Base-by-base conservation (phyloP, 2,888 invertebrate species). In the Troides helena region DNA sequence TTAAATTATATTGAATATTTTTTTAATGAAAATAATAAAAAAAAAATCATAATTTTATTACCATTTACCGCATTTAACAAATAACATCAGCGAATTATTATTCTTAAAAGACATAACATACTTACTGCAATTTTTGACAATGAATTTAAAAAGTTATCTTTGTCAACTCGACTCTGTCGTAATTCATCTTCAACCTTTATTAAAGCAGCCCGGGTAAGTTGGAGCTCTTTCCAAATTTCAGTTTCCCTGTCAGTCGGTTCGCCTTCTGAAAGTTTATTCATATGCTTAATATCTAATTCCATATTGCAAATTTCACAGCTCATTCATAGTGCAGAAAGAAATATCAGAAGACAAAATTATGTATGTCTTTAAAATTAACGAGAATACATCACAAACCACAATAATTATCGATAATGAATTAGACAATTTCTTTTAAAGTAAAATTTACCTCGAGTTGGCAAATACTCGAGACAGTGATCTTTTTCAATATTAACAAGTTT, bases 201-300 rank as follows among this genome's bases (percentile, higher is more conserved):
- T 39, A 93, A 75, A 0, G 86, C 82, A 7, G 78, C 76, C 60
- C 86, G 81, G 0, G 89, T 84, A 21, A 78, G 81, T 78, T 93
- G 89, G 18, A 94, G 81, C 69, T 94, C 93, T 76, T 89, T 90
- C 88, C 90, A 94, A 71, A 94, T 80, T 62, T 90, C 89, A 0
- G 91, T 87, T 79, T 94, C 94, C 73, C 88, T 87, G 57, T 92
- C 88, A 1, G 89, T 78, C 8, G 92, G 92, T 71, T 90, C 88
- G 53, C 65, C 81, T 78, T 92, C 92, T 92, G 72, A 46, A 74
- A 78, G 69, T 58, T 53, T 18, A n/a, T n/a, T 18, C 6, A n/a
- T 12, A n/a, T 53, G 50, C 0, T 50, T 4, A 18, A 17, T 50
- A 50, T 39, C 39, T 39, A 39, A 39, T 10, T 10, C 39, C 10